Evolutionary conservation across 2,113 vertebrate species (phyloP), one percentile per base, ranked within the genome.

Genomic region (Osmerus eperlanus): DNA sequence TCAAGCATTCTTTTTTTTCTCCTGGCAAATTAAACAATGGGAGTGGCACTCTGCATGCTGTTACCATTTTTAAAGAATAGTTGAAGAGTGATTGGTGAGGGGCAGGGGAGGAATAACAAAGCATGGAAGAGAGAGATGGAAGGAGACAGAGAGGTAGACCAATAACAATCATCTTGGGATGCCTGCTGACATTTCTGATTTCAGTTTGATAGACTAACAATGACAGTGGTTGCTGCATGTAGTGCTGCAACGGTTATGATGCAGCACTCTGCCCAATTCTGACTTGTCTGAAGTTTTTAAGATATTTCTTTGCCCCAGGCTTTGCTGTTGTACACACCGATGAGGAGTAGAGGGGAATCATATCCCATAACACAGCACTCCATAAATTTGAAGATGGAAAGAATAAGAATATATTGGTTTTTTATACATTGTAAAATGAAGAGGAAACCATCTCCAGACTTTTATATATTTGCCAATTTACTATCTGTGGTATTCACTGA

Each of bases 11-110:
- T 16, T 66, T 9, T 47, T 47, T 47, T 47, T 47, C 7, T 64
- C 66, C 55, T 67, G 75, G 56, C 58, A 71, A 52, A 72, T 77
- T 67, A 67, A 60, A 60, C 56, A 25, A 29, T 28, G 52, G 61
- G 23, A 59, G 29, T 18, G 53, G 11, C 15, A 23, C 36, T 59
- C 23, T 29, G 18, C 41, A 11, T 47, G 41, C 9, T 9, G 41
- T 47, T 47, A 47, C 41, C 41, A 47, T 47, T 47, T 47, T 11
- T 0, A 47, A 47, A 9, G 1, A 47, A 9, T 1, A 56, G 54
- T 15, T 15, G n/a, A n/a, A 9, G 54, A 56, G 54, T 15, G 54
- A 56, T 15, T 15, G 54, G 3, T 4, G 54, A n/a, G 16, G n/a
- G 54, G 15, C 3, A 56, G 54, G n/a, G 54, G 54, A 56, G 54